A percentile compares a stretch with the other conserved stretches of the same genome.
Evolutionary conservation across 2,888 invertebrate genomes (phyloP).

Genomic region (Nasonovia ribisnigri): DNA sequence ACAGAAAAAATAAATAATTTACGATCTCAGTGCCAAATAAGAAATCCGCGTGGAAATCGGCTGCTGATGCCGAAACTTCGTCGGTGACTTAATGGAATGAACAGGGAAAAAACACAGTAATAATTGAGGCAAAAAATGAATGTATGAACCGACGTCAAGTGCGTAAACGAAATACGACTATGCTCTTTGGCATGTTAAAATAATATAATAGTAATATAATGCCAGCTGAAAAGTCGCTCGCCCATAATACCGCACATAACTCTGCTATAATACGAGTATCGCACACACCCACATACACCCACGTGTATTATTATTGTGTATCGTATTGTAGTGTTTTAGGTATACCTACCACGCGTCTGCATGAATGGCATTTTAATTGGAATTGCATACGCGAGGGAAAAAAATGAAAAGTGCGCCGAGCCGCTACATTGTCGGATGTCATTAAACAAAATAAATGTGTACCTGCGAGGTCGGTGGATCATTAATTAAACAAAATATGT

Average conservation of each 20-base stretch:
- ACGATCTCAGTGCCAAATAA: not conserved
- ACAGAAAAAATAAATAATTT: not conserved
- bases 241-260: not conserved
- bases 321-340: not conserved
- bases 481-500: not conserved
- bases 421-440: not conserved
- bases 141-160: not conserved
- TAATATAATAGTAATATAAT: not conserved
- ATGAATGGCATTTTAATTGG: constrained; percentile 17
- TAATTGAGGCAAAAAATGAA: not conserved
- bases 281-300: not conserved
- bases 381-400: constrained; percentile 4
- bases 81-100: not conserved
- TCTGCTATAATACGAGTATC: not conserved
- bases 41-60: not conserved
- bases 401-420: not conserved
- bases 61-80: not conserved
- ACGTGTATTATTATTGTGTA: not conserved
- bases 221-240: not conserved
- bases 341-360: not conserved
- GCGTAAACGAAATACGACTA: not conserved
- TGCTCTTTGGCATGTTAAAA: not conserved
- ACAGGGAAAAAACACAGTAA: not conserved
- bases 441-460: not conserved
- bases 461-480: not conserved